A percentile compares a stretch with the other conserved stretches of the same genome.
Conservation (phyloP, 2,113 vertebrate species). For the Sigmodon hispidus region DNA sequence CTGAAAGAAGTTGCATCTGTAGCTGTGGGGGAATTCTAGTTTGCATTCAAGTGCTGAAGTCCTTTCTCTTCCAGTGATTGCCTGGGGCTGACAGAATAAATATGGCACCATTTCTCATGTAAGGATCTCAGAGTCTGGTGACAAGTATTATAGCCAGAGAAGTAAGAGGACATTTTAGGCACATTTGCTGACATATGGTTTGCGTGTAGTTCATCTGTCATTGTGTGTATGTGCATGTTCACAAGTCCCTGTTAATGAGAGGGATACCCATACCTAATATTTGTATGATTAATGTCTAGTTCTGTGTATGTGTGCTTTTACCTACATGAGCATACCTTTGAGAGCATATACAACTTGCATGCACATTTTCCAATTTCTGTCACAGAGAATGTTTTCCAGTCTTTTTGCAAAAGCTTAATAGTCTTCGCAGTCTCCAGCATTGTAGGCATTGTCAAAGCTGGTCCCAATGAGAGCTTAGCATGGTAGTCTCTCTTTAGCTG, state of each 20-base stretch:
- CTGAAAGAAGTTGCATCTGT: neutral
- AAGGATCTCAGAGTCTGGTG: neutral
- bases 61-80: neutral
- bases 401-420: neutral
- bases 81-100: neutral
- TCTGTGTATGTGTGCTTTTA: neutral
- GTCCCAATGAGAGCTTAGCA: neutral
- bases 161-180: accelerated
- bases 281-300: neutral
- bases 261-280: neutral
- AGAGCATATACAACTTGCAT: neutral
- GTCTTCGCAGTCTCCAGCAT: neutral
- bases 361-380: neutral
- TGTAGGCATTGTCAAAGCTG: neutral
- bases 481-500: neutral
- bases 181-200: neutral
- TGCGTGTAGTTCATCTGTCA: neutral
- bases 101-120: neutral
- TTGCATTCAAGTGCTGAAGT: neutral
- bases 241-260: neutral
- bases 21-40: neutral
- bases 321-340: neutral
- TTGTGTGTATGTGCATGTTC: neutral
- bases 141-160: no score
- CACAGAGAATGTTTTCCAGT: neutral